A percentile compares a stretch with the other conserved stretches of the same genome.
These are phyloP conservation scores for Catonia carolina DNA, from an alignment of 2,888 invertebrate species.

Conservation along the genomic window DNA sequence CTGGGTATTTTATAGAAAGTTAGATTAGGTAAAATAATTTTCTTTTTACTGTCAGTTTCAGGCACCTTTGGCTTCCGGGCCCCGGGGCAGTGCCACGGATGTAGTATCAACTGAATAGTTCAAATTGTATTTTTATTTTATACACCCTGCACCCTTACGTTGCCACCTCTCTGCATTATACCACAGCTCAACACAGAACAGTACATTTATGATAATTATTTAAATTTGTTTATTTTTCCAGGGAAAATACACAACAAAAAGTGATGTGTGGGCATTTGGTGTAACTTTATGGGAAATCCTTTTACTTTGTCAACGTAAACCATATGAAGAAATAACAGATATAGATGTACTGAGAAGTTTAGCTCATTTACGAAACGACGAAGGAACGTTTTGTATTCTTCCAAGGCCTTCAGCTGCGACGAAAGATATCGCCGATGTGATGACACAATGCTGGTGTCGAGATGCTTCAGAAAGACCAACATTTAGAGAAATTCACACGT, in stretches of 20 bases:
- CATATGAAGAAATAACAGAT: slow-evolving; percentile 69
- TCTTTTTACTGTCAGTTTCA: too few species aligned
- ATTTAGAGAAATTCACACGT: slow-evolving; percentile 55
- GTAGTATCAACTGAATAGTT: too few species aligned
- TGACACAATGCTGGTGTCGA: slow-evolving; percentile 55
- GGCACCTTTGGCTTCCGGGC: too few species aligned
- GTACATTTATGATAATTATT: too few species aligned
- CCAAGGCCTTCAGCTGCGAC: slow-evolving; percentile 50
- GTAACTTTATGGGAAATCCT: slow-evolving; percentile 84
- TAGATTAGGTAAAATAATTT: too few species aligned
- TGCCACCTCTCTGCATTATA: too few species aligned
- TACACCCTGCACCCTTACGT: too few species aligned
- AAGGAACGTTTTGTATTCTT: slow-evolving; percentile 37
- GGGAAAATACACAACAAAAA: slow-evolving; percentile 82
- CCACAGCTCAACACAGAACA: too few species aligned
- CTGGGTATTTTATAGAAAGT: too few species aligned
- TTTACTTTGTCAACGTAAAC: slow-evolving; percentile 66
- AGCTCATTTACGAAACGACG: slow-evolving; percentile 59
- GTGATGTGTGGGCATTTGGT: slow-evolving; percentile 87
- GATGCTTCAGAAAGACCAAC: slow-evolving; percentile 50
- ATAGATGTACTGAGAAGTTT: slow-evolving; percentile 75
- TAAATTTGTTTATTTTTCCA: slow-evolving; percentile 39
- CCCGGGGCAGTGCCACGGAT: too few species aligned
- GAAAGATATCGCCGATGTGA: slow-evolving; percentile 54
- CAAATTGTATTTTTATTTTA: too few species aligned